These are phyloP conservation scores for Urocyon cinereoargenteus DNA, from an alignment of 2,797 vertebrate genomes.

Conservation along the genomic window DNA sequence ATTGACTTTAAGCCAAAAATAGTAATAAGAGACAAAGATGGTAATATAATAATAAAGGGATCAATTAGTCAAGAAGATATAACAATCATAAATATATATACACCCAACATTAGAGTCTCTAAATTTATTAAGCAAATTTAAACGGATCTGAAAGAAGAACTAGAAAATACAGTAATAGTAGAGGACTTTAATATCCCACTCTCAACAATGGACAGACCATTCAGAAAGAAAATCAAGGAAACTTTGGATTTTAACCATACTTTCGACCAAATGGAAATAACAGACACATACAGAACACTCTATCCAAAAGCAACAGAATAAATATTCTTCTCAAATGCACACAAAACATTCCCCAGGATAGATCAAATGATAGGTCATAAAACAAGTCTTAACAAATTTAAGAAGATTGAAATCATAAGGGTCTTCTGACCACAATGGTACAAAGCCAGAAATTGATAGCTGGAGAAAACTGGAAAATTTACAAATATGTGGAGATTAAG, in stretches of 20 bases:
- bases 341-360: background rate
- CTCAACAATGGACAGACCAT: background rate
- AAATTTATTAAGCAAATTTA: background rate
- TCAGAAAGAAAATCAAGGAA: background rate
- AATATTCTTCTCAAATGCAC: conserved; percentile 1
- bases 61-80: background rate
- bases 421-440: background rate
- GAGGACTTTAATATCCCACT: background rate
- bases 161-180: background rate
- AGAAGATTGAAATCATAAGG: background rate
- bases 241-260: background rate
- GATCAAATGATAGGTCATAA: background rate
- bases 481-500: conserved; percentile 20
- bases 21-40: background rate
- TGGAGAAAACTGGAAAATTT: background rate
- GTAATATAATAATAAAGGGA: background rate
- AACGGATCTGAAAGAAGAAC: background rate
- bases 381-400: background rate
- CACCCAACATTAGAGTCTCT: background rate
- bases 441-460: background rate
- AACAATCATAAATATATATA: background rate
- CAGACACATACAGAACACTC: background rate
- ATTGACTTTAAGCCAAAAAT: background rate
- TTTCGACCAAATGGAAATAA: background rate
- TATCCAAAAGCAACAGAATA: background rate